Base-by-base conservation (phyloP, 2,888 invertebrate genomes). In the Timema podura region DNA sequence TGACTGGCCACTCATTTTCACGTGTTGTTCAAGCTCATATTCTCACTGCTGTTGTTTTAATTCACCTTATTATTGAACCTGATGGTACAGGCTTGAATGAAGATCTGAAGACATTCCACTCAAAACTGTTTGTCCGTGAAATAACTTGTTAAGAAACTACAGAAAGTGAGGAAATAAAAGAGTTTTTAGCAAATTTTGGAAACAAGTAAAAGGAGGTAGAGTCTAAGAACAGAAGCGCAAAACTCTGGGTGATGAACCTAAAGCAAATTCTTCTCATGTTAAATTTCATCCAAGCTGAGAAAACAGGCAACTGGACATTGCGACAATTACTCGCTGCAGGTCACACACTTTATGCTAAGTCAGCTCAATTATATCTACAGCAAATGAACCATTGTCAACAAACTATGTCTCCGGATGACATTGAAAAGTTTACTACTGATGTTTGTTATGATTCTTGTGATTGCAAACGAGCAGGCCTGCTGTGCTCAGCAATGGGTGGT, bases 401-500 rank as follows among this genome's bases (percentile, higher is more conserved):
- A 11, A 5, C 5, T 54, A 16, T 8, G 54, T 54, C n/a, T 7
- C 16, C 10, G 8, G 54, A 54, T 54, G 54, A 54, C 54, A 5
- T 54, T 54, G 16, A 54, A 54, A 54, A 54, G 16, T 54, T 11
- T 54, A 54, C 54, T 13, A 54, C 54, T 16, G 7, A 54, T 54
- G 16, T 8, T 61, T 30, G 61, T 61, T 57, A 30, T 57, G 61
- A 61, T 61, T 61, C 61, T 61, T 30, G 61, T 13, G 10, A 30
- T 2, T 61, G 61, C 45, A 61, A 61, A 61, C 44, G 30, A 16
- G 61, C 61, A 61, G 61, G 2, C 45, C 57, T 57, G 44, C 2
- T 61, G 30, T 59, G 59, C 61, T 61, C 30, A 61, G 61, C 61
- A 61, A 61, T 61, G 30, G 30, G 61, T 61, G 61, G 2, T 6